phyloP scores from a whole-genome alignment of 2,888 invertebrate species.

The Ichneumoninae sp. region DNA sequence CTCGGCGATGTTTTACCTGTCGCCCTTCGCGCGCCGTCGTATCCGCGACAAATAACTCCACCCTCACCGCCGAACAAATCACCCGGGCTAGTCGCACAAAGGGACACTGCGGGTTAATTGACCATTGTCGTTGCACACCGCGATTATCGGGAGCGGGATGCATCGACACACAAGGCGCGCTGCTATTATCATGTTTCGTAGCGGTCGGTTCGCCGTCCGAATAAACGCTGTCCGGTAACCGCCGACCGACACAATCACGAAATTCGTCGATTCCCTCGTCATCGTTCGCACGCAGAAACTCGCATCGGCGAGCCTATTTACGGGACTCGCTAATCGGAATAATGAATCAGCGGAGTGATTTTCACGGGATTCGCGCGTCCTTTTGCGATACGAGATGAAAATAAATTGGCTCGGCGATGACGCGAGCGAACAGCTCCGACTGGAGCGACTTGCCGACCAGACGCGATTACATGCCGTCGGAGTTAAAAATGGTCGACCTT shows the following conservation, averaged over 20 bases:
- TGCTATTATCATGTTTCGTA: slow-evolving; percentile 24
- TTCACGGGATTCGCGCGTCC: background rate
- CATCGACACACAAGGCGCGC: slow-evolving; percentile 12
- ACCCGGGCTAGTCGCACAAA: slow-evolving; percentile 15
- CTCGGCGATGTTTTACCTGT: background rate
- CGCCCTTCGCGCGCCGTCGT: background rate
- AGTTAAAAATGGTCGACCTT: background rate
- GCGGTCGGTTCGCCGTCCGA: background rate
- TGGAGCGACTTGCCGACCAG: background rate
- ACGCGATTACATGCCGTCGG: background rate
- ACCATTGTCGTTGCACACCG: slow-evolving; percentile 21
- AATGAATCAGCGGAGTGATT: background rate
- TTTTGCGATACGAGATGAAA: background rate
- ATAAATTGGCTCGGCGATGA: background rate
- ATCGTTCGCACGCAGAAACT: background rate
- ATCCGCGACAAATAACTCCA: slow-evolving; percentile 12
- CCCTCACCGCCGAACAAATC: background rate
- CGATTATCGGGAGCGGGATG: background rate
- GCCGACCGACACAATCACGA: slow-evolving; percentile 5
- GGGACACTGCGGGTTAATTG: slow-evolving; percentile 25
- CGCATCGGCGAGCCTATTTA: background rate
- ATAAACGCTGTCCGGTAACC: background rate
- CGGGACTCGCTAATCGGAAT: slow-evolving; percentile 7
- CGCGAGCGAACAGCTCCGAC: background rate
- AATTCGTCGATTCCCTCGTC: slow-evolving; percentile 27